A percentile compares a stretch with the other conserved stretches of the same genome.
phyloP scores from a whole-genome alignment of 2,113 vertebrate species.

The Etia nguti region DNA sequence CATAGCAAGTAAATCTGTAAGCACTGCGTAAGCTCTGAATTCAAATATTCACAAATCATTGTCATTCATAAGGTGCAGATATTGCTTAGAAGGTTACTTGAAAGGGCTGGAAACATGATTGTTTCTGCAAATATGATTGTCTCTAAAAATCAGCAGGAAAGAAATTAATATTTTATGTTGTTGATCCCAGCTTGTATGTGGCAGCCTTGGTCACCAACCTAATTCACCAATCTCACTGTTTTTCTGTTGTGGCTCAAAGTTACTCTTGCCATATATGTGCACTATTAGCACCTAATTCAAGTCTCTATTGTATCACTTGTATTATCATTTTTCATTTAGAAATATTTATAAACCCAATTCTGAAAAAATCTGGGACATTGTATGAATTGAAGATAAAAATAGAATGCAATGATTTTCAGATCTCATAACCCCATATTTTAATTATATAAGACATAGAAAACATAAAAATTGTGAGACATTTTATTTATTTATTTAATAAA shows the following conservation, averaged over 20 bases:
- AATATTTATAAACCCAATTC: not conserved
- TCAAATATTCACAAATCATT: not conserved
- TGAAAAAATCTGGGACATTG: not conserved
- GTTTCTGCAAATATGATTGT: not conserved
- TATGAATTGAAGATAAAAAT: not conserved
- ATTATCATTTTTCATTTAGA: not conserved
- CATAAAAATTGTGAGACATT: not conserved
- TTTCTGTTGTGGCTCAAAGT: not conserved
- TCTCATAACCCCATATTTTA: not conserved
- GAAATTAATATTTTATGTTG: not conserved
- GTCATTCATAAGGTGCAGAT: not conserved
- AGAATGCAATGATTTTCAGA: not conserved
- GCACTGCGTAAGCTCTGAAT: not conserved
- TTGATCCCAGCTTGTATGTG: not conserved
- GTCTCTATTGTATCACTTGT: not conserved
- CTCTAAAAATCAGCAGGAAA: not conserved
- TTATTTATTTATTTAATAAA: not conserved
- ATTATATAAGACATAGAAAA: not conserved
- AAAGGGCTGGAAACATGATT: not conserved
- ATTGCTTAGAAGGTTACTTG: not conserved
- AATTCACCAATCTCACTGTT: not conserved
- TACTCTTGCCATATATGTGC: rapidly evolving
- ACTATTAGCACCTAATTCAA: not conserved
- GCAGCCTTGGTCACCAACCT: not conserved
- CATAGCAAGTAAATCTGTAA: not conserved